Base-by-base conservation (phyloP, 1,140 invertebrate genomes). In the Diorhabda elongata region DNA sequence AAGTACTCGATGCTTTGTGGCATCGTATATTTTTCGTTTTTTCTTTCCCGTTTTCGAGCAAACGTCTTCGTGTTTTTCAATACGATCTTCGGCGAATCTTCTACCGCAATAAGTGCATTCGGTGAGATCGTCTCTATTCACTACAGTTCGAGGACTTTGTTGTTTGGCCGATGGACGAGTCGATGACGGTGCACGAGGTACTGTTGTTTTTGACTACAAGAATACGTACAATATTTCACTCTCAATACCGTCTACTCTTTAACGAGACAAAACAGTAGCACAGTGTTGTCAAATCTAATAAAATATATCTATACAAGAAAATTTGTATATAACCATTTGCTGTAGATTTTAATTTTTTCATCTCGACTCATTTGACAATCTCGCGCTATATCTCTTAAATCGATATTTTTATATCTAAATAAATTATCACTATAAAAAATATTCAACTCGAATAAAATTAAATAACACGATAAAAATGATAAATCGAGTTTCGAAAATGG, bases 11-110 rank as follows among this genome's bases (percentile, higher is more conserved):
- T 92, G 92, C 79, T 94, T 94, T 3, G 89, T 85, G 7, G 91
- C 88, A 81, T 98, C 95, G 79, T 95, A 97, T 5, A 88, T 86
- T 83, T 95, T 96, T 68, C 95, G 85, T 75, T 94, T 94, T 77
- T 92, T 93, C 41, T 86, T 85, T 4, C 84, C 82, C 4, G 89
- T 87, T 76, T 92, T 93, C 44, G 83, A 76, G 79, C 95, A 96
- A 71, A 95, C 92, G n/a, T 87, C 82, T 80, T 93, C 86, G 78
- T 98, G 96, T 72, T 90, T 90, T 45, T 81, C 80, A 6, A 97
- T 81, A 2, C 96, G 86, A 77, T 97, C 95, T 4, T 84, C 78
- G 4, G 89, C 89, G 82, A 97, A 97, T 76, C 85, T 85, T 2
- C 92, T 84, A 2, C 86, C 84, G 78, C 92, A 94, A 58, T 86